A percentile compares a stretch with the other conserved stretches of the same genome.
phyloP scores from a whole-genome alignment of 2,888 invertebrate species.

The Metellina segmentata region DNA sequence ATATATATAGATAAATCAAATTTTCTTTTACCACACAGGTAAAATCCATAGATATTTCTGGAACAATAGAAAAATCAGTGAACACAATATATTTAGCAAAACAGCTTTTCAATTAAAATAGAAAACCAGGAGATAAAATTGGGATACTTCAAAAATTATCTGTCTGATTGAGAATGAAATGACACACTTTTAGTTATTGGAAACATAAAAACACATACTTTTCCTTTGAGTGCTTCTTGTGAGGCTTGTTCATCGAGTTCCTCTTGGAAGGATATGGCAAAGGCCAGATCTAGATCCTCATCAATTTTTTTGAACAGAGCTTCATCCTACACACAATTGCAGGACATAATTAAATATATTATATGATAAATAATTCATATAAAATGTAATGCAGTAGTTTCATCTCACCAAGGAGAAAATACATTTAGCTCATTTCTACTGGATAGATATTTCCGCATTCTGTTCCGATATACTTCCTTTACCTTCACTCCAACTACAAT shows the following conservation, averaged over 20 bases:
- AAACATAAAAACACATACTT: not conserved
- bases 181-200: not conserved
- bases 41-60: not conserved
- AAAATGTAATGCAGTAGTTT: too few species aligned
- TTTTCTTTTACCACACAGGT: too few species aligned
- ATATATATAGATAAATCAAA: too few species aligned
- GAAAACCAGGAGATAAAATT: not conserved
- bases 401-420: too few species aligned
- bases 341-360: not conserved
- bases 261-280: constrained; percentile 74
- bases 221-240: not conserved
- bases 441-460: too few species aligned
- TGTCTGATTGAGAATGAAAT: not conserved
- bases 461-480: too few species aligned
- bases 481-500: too few species aligned
- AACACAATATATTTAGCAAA: not conserved
- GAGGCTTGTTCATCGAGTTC: constrained; percentile 41
- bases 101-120: not conserved
- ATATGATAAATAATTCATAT: too few species aligned
- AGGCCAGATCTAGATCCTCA: constrained; percentile 70
- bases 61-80: not conserved
- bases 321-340: constrained; percentile 28
- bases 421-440: too few species aligned
- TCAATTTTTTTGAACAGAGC: constrained; percentile 34
- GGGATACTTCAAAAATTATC: not conserved